phyloP scores from a whole-genome alignment of 1,140 invertebrate genomes.

The Drosophila dunni region DNA sequence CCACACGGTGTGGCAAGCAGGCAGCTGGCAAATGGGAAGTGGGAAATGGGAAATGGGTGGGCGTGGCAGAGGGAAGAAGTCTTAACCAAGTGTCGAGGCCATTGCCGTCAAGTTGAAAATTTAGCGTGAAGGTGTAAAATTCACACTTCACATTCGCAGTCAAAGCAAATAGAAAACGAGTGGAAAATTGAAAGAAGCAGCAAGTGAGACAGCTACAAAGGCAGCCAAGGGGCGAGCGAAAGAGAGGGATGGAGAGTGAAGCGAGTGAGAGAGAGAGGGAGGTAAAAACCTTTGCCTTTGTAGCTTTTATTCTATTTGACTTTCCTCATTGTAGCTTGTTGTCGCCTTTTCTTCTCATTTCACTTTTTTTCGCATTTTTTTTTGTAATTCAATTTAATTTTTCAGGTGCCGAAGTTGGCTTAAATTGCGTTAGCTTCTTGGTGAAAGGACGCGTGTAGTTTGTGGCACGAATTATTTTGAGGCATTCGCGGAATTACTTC shows the following conservation, averaged over 20 bases:
- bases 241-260: too few relatives aligned
- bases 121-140: constrained; percentile 76
- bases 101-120: constrained; percentile 35
- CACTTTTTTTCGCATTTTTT: constrained; percentile 29
- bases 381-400: constrained; percentile 45
- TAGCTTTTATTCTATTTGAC: constrained; percentile 27
- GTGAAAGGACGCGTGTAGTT: constrained; percentile 10
- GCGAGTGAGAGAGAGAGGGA: not conserved
- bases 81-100: not conserved
- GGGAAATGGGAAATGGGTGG: too few relatives aligned
- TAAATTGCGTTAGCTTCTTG: constrained; percentile 10
- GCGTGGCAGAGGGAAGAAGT: too few relatives aligned
- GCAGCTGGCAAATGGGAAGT: not conserved
- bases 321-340: constrained; percentile 18
- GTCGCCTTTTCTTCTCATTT: not conserved
- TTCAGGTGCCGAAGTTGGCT: constrained; percentile 16
- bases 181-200: not conserved
- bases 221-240: not conserved
- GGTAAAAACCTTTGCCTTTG: constrained; percentile 8
- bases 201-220: not conserved
- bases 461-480: not conserved
- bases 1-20: constrained; percentile 6
- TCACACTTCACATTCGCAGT: constrained; percentile 64
- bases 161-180: constrained; percentile 25
- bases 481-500: not conserved